Base-by-base conservation (phyloP, 2,113 vertebrate genomes). In the Peromyscus maniculatus region DNA sequence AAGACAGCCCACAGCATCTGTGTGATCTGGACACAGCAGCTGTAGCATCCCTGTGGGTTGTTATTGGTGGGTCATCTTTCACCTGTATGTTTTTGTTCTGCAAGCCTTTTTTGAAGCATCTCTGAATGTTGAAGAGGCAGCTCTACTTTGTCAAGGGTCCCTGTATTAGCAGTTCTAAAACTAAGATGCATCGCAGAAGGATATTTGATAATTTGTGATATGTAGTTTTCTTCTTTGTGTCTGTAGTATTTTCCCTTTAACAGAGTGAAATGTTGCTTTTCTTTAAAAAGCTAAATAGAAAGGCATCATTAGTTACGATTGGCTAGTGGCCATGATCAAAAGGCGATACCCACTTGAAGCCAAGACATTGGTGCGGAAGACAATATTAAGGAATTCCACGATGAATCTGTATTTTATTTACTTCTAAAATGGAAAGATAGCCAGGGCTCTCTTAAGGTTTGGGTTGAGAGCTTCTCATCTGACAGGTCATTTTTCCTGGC, bases 401-500 rank as follows among this genome's bases (percentile, higher is more conserved):
- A 84, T 92, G 71, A 90, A 0, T 97, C 80, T 95, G 87, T 82
- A 64, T 94, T 78, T 93, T 92, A 82, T 93, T 75, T 94, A 83
- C 96, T 98, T 96, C 55, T 94, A 72, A 98, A 97, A 91, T 2
- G 0, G 91, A 89, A 59, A 77, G 49, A 83, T 82, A 91, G 4
- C 59, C 80, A 13, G 79, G 75, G 46, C 71, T 96, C 97, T 93
- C 96, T 71, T 6, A 46, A 74, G 71, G 92, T 94, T 95, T 19
- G 33, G 57, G 77, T 66, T 87, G 52, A 96, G 97, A 98, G 78
- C 78, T 84, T 9, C 86, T 74, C 90, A 13, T 95, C 92, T 89
- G 95, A 94, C 96, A 97, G 84, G 78, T 86, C 87, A 59, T 98
- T 96, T 97, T 97, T 98, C 52, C 97, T 72, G 16, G n/a, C 10